phyloP scores from a whole-genome alignment of 2,888 invertebrate species.

The Pyrocoelia pectoralis region DNA sequence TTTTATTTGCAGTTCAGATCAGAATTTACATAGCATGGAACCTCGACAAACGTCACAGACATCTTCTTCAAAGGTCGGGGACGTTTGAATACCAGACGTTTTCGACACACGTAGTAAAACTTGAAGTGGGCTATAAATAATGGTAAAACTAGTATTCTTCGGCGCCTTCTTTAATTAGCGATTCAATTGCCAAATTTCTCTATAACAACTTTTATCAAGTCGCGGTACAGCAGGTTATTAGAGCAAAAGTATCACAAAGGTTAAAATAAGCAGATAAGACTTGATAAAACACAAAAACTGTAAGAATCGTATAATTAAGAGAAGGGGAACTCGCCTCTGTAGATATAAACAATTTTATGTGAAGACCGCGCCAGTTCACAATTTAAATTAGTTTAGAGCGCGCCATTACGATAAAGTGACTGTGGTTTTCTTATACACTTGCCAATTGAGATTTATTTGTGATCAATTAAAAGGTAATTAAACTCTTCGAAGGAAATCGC shows the following conservation, averaged over 20 bases:
- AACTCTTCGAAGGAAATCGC: too few species aligned
- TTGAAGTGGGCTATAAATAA: too few species aligned
- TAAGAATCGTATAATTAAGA: constrained; percentile 21
- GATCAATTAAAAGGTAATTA: constrained; percentile 21
- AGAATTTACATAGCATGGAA: too few species aligned
- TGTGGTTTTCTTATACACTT: constrained; percentile 20
- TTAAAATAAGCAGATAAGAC: constrained; percentile 22
- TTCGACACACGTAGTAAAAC: too few species aligned
- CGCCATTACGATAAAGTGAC: constrained; percentile 21
- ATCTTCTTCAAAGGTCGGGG: too few species aligned
- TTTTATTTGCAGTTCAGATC: too few species aligned
- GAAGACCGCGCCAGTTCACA: constrained; percentile 31
- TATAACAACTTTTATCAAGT: constrained; percentile 15
- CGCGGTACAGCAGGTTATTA: constrained; percentile 16
- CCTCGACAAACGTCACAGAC: too few species aligned
- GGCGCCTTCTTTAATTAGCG: too few species aligned
- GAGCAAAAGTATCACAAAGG: constrained; percentile 25
- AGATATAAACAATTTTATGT: constrained; percentile 35
- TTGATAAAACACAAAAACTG: constrained; percentile 16
- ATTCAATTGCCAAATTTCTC: constrained; percentile 11
- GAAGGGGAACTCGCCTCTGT: constrained; percentile 34
- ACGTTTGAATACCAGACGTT: too few species aligned
- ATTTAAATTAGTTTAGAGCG: constrained; percentile 28
- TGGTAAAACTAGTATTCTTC: too few species aligned
- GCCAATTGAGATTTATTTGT: constrained; percentile 10